Evolutionary conservation across 2,888 invertebrate genomes (phyloP).

Genomic region (Microdon myrmicae): DNA sequence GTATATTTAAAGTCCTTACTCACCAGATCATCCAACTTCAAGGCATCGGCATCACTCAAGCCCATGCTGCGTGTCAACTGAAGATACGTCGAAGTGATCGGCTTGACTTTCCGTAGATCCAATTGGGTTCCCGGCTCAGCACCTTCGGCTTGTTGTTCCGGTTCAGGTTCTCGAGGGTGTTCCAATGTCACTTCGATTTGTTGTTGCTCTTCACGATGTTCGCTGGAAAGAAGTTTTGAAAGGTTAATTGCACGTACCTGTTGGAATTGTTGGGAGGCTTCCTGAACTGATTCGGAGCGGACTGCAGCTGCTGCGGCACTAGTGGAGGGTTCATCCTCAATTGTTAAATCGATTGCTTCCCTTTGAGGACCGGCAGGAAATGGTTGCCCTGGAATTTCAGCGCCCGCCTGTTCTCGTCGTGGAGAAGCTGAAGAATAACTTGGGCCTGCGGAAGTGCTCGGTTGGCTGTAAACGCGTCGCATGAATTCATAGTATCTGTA

Average conservation of each 20-base stretch:
- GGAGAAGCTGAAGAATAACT: conserved; percentile 6
- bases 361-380: background rate
- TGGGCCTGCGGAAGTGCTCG: background rate
- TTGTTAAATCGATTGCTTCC: conserved; percentile 16
- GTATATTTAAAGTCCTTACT: conserved; percentile 68
- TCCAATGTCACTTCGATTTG: background rate
- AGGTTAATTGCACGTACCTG: conserved; percentile 61
- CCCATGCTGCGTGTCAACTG: conserved; percentile 83
- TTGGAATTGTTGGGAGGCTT: conserved; percentile 21
- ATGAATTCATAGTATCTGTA: conserved; percentile 64
- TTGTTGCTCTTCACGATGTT: background rate
- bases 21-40: conserved; percentile 72
- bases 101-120: conserved; percentile 72
- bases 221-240: conserved; percentile 60
- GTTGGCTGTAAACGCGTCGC: conserved; percentile 60
- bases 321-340: conserved; percentile 21
- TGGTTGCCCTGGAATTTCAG: background rate
- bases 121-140: conserved; percentile 56
- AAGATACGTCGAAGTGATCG: conserved; percentile 89
- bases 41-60: conserved; percentile 72
- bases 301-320: conserved; percentile 18
- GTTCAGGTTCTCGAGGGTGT: background rate
- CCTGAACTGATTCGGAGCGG: conserved; percentile 41
- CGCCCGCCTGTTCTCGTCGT: background rate
- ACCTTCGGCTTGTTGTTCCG: background rate